Evolutionary conservation across 1,140 invertebrate genomes (phyloP).

Genomic region (Apis mellifera): Amel_HAv3.1 CM009931.2:15317501-15318000

Average conservation of each 20-base stretch:
- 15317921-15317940: not conserved
- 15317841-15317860: conserved; percentile 44
- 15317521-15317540: too few species aligned
- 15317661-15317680: conserved; percentile 6
- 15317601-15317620: not conserved
- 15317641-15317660: not conserved
- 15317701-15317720: conserved; percentile 30
- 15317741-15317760: conserved; percentile 35
- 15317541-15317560: too few species aligned
- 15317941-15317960: not conserved
- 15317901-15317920: not conserved
- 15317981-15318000: not conserved
- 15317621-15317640: not conserved
- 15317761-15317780: conserved; percentile 30
- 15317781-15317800: conserved; percentile 55
- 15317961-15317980: conserved; percentile 10
- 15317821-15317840: conserved; percentile 54
- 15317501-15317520: too few species aligned
- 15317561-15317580: too few species aligned
- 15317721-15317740: not conserved
- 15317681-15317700: not conserved
- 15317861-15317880: conserved; percentile 50
- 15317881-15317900: conserved; percentile 41
- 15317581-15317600: too few species aligned
- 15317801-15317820: conserved; percentile 21